Evolutionary conservation across 2,113 vertebrate species (phyloP), one percentile per base, ranked within the genome.

Genomic region (Rhinichthys klamathensis): DNA sequence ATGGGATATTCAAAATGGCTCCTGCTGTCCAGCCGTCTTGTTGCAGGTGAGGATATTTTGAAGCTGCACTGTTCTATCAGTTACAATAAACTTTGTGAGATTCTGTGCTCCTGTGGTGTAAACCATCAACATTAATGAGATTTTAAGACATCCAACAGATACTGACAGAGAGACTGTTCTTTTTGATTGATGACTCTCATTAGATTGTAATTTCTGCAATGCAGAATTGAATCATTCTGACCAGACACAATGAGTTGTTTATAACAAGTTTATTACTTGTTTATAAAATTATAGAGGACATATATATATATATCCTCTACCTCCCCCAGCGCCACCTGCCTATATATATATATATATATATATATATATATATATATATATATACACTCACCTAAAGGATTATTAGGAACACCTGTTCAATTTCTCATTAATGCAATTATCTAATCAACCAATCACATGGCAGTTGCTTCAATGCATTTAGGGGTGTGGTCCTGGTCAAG

Each of bases 1-100:
- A 90, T 96, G 12, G 96, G 95, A 73, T 93, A 95, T 79, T 96
- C 96, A 75, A 96, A 96, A 89, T 96, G 96, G 96, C 91, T 96
- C 85, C 82, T 96, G 49, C 90, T 96, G 27, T 86, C 91, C 87
- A 96, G 96, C 90, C 95, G 95, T 1, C 92, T 96, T 23, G 95
- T 96, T 23, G 94, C 96, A 94, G 96, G 96, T 96, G 85, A 92
- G 88, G 11, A 35, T 38, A 3, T 30, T 67, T 15, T 30, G 18
- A 58, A 61, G 16, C 23, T 35, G 6, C 21, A 38, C 8, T 7
- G 1, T 76, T 76, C 16, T 1, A 23, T 35, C 38, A 9, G 23
- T 78, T 30, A 38, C 2, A 16, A 7, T 2, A 8, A 49, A 41
- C 25, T 6, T 21, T 54, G 46, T 21, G 35, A 60, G 60, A 21